Evolutionary conservation across 1,140 invertebrate species (phyloP), one percentile per base, ranked within the genome.

Genomic region (Agraylea sexmaculata): DNA sequence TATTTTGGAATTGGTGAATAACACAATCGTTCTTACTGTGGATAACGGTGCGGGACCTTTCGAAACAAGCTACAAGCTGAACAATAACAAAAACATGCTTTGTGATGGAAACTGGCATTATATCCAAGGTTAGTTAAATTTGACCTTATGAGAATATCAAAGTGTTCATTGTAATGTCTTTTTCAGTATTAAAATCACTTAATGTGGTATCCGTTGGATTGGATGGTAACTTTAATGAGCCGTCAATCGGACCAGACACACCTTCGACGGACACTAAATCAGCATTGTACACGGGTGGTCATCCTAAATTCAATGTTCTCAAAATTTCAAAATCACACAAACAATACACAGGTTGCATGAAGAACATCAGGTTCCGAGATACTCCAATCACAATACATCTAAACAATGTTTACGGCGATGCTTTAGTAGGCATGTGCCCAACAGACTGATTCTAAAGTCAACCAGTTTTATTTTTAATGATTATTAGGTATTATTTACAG

Each of bases 91-190:
- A 20, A 75, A 80, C 55, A 73, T 75, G 19, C 70, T 90, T 18
- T 97, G 93, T 58, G 89, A 98, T 67, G 92, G 93, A 21, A 69
- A 87, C 19, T 97, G 92, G 90, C 92, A 96, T 56, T 80, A 68
- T 11, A 83, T 95, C 51, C 68, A 79, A 70, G 83, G 87, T 91
- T 59, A 63, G 56, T 47, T 47, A 18, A 35, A 22, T 34, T 35
- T 10, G 2, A 25, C 12, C 1, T 27, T 21, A 29, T 22, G 17
- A 11, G 22, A 7, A 13, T 25, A 28, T 19, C 25, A 20, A 6
- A 19, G 27, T 25, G 19, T 12, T 30, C 35, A 23, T 32, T 40
- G 19, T 51, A 27, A 7, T 29, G 28, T 16, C 47, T 43, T 52
- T 78, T 70, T 37, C 60, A 91, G 89, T 78, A 34, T 62, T 79